Evolutionary conservation across 1,140 invertebrate genomes (phyloP), one percentile per base, ranked within the genome.

Genomic region (Solen grandis): DNA sequence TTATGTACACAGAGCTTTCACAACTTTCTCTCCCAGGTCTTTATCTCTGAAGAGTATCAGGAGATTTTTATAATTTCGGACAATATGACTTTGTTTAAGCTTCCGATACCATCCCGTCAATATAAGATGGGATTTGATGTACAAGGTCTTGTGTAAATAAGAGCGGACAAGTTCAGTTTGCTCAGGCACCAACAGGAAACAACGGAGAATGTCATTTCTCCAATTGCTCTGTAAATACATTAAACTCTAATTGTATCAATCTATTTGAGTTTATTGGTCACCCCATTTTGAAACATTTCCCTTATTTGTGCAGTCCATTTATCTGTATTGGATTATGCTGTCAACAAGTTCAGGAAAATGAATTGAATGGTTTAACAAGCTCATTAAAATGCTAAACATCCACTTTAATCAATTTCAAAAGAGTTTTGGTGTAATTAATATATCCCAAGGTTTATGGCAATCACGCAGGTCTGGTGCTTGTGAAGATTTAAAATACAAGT

Each of bases 1-100:
- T 31, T 66, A 35, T 55, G 10, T 5, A 25, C 33, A 54, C 29
- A 57, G 60, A 25, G 60, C 16, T 73, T 73, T 35, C 35, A 38
- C 57, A 60, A 73, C 57, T 52, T 73, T 73, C 57, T n/a, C 2
- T 14, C 41, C 41, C 41, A 8, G 8, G 8, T 19, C 8, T 19
- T 19, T 19, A 46, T 10, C 8, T 46, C 19, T 8, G 41, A 10
- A 46, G 8, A 46, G 19, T 46, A 46, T 10, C 41, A 10, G 8
- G 41, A 8, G 19, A 46, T 10, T 19, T 46, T 46, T 46, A 8
- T 10, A 10, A 46, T 10, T 19, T 46, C 19, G 8, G 8, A 46
- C 41, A 46, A 46, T 46, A 46, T 46, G 41, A 46, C 41, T 46
- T 46, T 46, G 41, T 46, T 8, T 46, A 19, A 46, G 19, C 19